Base-by-base conservation (phyloP, 2,113 vertebrate species). In the Oncorhynchus tshawytscha region DNA sequence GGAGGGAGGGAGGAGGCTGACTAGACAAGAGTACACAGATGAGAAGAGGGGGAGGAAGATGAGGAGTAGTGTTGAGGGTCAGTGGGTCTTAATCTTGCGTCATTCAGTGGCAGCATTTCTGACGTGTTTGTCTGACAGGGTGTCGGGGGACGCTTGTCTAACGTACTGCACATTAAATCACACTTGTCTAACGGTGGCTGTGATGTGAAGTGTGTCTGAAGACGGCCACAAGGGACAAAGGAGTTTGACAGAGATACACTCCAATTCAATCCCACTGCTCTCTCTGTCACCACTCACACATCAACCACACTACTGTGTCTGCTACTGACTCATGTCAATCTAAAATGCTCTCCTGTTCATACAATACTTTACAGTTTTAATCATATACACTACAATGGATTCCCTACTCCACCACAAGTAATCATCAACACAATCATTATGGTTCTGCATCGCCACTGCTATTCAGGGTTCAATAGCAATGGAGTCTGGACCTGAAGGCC, bases 341-440 rank as follows among this genome's bases (percentile, higher is more conserved):
- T 62, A 62, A 62, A 62, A 62, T 22, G 20, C 12, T 62, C 59
- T 62, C 3, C n/a, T 62, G 2, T 9, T 62, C 39, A 45, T 11
- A 45, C 39, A 45, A 45, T 9, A 45, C 39, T 12, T 11, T 13
- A 62, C n/a, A 20, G 57, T 45, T 45, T 9, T 45, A 45, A 45
- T 45, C 39, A 84, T 78, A 64, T 81, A 70, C 34, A 74, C 70
- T 81, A 45, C 39, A 74, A 84, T 79, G 59, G 64, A 66, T 71
- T 59, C 82, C 70, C 72, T 54, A 45, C 9, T 45, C 45, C 67
- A 66, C 67, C 75, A 80, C 82, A 80, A 67, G 62, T 69, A 71
- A 71, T 78, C 79, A 84, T 81, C 81, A 82, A 73, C 48, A 49
- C 77, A 73, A 80, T 82, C 75, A 80, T 68, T 73, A 45, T 45